phyloP scores from a whole-genome alignment of 2,888 invertebrate species.

The Apodemia duryi region DNA sequence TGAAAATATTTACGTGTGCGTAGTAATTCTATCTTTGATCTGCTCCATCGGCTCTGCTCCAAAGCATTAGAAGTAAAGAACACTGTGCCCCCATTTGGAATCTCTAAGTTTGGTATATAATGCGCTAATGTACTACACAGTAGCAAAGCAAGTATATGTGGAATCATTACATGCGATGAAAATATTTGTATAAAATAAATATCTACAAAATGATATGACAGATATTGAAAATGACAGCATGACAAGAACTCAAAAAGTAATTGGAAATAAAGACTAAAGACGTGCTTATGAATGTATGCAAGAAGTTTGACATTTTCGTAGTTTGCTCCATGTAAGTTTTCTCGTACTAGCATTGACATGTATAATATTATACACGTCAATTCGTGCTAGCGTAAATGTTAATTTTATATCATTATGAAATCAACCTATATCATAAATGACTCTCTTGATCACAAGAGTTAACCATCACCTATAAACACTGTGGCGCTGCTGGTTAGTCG shows the following conservation, averaged over 20 bases:
- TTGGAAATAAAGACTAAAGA: background rate
- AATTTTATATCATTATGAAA: no score
- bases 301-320: no score
- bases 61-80: slow-evolving; percentile 47
- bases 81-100: slow-evolving; percentile 57
- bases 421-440: no score
- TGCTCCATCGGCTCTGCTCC: slow-evolving; percentile 44
- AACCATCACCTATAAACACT: no score
- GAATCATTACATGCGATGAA: slow-evolving; percentile 31
- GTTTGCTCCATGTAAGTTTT: no score
- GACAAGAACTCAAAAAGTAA: background rate
- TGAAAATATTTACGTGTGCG: slow-evolving; percentile 53
- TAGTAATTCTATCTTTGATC: slow-evolving; percentile 43
- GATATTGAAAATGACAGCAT: background rate
- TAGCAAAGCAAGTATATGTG: slow-evolving; percentile 23
- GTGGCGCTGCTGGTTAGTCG: no score
- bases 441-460: no score
- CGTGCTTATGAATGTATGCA: background rate
- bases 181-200: slow-evolving; percentile 52
- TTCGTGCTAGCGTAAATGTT: no score
- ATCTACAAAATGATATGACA: slow-evolving; percentile 41
- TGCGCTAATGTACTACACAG: slow-evolving; percentile 27
- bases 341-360: no score
- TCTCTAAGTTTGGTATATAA: slow-evolving; percentile 26
- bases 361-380: no score